Conservation (phyloP, 2,888 invertebrate species). For the Apantesis nais region DNA sequence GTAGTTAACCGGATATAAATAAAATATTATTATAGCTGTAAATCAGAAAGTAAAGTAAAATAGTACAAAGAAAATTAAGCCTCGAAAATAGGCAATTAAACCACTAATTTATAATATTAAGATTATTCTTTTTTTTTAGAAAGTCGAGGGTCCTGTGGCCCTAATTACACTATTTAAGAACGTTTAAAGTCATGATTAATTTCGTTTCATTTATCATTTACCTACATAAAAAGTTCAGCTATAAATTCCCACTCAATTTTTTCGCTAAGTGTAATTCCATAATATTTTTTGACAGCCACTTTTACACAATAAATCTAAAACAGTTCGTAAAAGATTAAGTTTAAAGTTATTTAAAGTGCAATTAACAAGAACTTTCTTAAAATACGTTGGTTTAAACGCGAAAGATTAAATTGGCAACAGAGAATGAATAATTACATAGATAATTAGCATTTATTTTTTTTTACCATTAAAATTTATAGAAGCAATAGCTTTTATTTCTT, state of each 20-base stretch:
- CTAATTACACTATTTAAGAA: background rate
- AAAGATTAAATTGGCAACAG: background rate
- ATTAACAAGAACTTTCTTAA: constrained; percentile 10
- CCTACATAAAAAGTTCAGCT: background rate
- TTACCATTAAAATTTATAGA: background rate
- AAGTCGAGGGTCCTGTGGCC: background rate
- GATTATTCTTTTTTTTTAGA: background rate
- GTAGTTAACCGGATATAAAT: no score
- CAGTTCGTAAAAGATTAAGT: constrained; percentile 11
- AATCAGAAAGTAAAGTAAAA: no score
- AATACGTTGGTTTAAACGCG: background rate
- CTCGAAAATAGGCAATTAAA: background rate
- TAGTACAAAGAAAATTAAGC: background rate
- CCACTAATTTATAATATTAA: background rate
- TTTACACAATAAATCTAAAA: constrained; percentile 15
- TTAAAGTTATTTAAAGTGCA: constrained; percentile 20
- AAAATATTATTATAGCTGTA: no score
- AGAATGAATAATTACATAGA: background rate
- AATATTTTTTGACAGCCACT: background rate
- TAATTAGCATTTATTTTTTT: no score
- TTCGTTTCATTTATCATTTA: background rate
- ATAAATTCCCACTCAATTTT: background rate
- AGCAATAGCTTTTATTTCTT: background rate
- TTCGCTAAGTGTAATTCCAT: background rate
- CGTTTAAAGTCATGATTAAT: background rate